Base-by-base conservation (phyloP, 1,140 invertebrate species). In the Cherax destructor region DNA sequence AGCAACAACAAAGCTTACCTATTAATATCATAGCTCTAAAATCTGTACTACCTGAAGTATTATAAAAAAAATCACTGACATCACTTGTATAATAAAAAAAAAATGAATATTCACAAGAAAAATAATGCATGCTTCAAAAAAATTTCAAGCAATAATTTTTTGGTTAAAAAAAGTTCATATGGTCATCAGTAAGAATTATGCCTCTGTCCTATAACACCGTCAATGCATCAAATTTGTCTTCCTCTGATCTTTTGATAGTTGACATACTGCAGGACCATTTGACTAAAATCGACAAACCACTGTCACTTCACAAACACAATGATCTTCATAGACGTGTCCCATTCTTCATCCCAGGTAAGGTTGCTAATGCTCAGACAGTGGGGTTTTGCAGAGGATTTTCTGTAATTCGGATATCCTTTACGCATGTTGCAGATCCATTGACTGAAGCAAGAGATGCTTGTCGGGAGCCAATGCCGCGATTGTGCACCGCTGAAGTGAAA, bases 331-430 rank as follows among this genome's bases (percentile, higher is more conserved):
- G 9, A 74, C 6, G 69, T 7, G n/a, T 74, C 16, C 3, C 24
- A 30, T n/a, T 74, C 69, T 74, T 74, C 24, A 30, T 30, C 24
- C 16, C 56, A 11, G 30, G 80, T 83, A 30, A n/a, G 9, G 80
- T 2, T 61, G 81, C 18, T 47, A 59, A 30, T 81, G 24, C 79
- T 90, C 88, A 92, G 41, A 90, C 92, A 10, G 92, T 85, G 61
- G 92, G 92, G 65, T 91, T 88, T 61, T 92, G 83, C 50, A 92
- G 80, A 2, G 94, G 94, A 89, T 94, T 94, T 92, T 94, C 94
- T 11, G 94, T 94, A 76, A 94, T 94, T 69, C 93, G 92, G 77
- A 94, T 94, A 86, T 94, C 94, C 59, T 79, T 93, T 88, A 92
- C 59, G 92, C 93, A 30, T 90, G 91, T 69, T 91, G 89, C 65